Evolutionary conservation across 2,888 invertebrate species (phyloP), one percentile per base, ranked within the genome.

Genomic region (Congeria kusceri): DNA sequence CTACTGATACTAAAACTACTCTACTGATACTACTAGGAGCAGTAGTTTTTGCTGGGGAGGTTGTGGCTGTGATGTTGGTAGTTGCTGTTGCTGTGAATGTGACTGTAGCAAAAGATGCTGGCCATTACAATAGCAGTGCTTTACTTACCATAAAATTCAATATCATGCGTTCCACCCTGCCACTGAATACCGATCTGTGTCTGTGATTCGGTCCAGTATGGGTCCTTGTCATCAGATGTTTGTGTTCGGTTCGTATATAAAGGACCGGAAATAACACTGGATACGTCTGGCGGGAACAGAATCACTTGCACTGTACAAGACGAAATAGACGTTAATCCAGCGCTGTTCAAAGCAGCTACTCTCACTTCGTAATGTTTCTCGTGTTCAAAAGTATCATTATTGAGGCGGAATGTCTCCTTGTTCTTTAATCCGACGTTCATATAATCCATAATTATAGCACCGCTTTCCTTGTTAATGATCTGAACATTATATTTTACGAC

Each of bases 321-420:
- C 18, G 25, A n/a, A 15, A 46, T 56, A 3, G 23, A 15, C 1
- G 53, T 61, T 11, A 77, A 25, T 2, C 79, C 82, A 25, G 85
- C 86, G 23, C 72, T 77, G 53, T 88, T 88, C 4, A 77, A 32
- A 0, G 77, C 87, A 9, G 71, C 76, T 15, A 86, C 65, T 49
- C 77, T 82, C 5, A 87, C 68, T 20, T 56, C 77, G 53, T 88
- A 88, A 18, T 58, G 71, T 32, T 79, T 46, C n/a, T 76, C 72
- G 58, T 86, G 62, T 56, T 72, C 61, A 64, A 81, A 81, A 0
- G 75, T 75, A 13, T 61, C 77, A 49, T 81, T 65, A 13, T 23
- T 61, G 0, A 81, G 47, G 5, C 39, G 57, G 46, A 81, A 81
- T 23, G 46, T 59, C 3, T 46, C 59, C 32, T 72, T 75, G 28